These are phyloP conservation scores for Melanotaenia maccullochi DNA, from an alignment of 2,797 vertebrate species.

Conservation along the genomic window DNA sequence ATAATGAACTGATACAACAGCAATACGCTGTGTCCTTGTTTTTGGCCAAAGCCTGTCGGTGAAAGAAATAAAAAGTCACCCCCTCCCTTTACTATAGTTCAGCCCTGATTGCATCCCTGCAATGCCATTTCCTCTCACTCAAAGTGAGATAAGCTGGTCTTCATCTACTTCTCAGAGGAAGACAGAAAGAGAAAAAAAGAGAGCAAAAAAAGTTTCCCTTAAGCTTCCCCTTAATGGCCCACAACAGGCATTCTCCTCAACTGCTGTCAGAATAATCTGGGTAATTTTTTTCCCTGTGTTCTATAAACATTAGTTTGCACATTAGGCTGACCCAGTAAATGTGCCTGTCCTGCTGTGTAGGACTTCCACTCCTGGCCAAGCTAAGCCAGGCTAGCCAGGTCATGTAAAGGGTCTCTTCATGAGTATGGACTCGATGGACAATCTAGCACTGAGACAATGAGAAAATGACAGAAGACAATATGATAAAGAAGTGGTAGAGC, in stretches of 20 bases:
- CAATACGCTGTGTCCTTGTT: slow-evolving; percentile 55
- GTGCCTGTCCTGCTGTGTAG: slow-evolving; percentile 84
- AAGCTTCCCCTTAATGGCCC: slow-evolving; percentile 82
- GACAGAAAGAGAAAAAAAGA: slow-evolving; percentile 36
- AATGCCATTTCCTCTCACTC: slow-evolving; percentile 58
- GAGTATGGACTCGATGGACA: slow-evolving; percentile 91
- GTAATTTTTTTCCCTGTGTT: slow-evolving; percentile 90
- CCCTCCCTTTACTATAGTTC: slow-evolving; percentile 43
- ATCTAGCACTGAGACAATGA: slow-evolving; percentile 53
- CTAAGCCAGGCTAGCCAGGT: slow-evolving; percentile 52
- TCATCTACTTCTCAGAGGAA: slow-evolving; percentile 57
- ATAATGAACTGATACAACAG: slow-evolving; percentile 65
- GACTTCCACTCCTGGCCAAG: slow-evolving; percentile 51
- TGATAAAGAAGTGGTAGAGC: slow-evolving; percentile 24
- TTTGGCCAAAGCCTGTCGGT: slow-evolving; percentile 46
- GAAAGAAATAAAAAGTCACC: slow-evolving; percentile 46
- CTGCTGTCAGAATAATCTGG: slow-evolving; percentile 90
- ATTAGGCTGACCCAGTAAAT: slow-evolving; percentile 92
- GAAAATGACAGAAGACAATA: slow-evolving; percentile 61
- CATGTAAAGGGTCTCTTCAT: slow-evolving; percentile 84
- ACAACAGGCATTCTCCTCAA: slow-evolving; percentile 87
- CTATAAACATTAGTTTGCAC: slow-evolving; percentile 91
- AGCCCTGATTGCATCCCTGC: slow-evolving; percentile 67
- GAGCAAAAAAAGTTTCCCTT: slow-evolving; percentile 45
- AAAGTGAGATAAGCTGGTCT: slow-evolving; percentile 61